Conservation (phyloP, 2,113 vertebrate species). For the Sander lucioperca region DNA sequence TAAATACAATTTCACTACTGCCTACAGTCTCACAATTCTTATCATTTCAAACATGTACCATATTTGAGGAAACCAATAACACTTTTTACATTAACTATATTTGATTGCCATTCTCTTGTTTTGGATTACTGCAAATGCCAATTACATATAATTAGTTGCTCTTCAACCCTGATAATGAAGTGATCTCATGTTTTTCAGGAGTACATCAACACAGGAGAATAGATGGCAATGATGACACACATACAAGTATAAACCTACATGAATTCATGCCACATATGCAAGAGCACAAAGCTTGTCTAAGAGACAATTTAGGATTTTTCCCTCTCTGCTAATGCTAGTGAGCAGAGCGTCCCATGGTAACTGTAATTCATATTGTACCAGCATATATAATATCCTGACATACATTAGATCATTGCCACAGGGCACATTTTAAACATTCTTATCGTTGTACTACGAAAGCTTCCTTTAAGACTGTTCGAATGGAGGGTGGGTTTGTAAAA, state of each 20-base stretch:
- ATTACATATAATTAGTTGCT: constrained; percentile 29
- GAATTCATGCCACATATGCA: constrained; percentile 65
- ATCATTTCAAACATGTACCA: constrained; percentile 5
- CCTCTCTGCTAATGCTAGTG: not conserved
- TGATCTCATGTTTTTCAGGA: constrained; percentile 28
- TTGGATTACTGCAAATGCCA: constrained; percentile 35
- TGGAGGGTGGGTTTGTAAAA: constrained; percentile 47
- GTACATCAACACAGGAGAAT: constrained; percentile 44
- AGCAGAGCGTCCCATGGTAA: constrained; percentile 25
- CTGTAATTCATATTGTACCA: constrained; percentile 29
- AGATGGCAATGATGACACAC: constrained; percentile 46
- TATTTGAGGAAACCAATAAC: constrained; percentile 34
- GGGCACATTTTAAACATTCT: constrained; percentile 55
- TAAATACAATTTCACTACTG: constrained; percentile 38
- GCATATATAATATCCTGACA: constrained; percentile 51
- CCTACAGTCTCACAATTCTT: constrained; percentile 52
- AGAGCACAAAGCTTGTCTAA: constrained; percentile 31
- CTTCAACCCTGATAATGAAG: constrained; percentile 45
- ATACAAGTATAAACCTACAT: constrained; percentile 63
- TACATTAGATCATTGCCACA: constrained; percentile 72
- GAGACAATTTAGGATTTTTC: constrained; percentile 27
- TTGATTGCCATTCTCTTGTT: constrained; percentile 15
- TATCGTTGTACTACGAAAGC: constrained; percentile 42
- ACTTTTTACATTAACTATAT: constrained; percentile 19
- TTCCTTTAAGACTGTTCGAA: constrained; percentile 42